These are phyloP conservation scores for Lobophora halterata DNA, from an alignment of 2,888 invertebrate genomes.

Conservation along the genomic window DNA sequence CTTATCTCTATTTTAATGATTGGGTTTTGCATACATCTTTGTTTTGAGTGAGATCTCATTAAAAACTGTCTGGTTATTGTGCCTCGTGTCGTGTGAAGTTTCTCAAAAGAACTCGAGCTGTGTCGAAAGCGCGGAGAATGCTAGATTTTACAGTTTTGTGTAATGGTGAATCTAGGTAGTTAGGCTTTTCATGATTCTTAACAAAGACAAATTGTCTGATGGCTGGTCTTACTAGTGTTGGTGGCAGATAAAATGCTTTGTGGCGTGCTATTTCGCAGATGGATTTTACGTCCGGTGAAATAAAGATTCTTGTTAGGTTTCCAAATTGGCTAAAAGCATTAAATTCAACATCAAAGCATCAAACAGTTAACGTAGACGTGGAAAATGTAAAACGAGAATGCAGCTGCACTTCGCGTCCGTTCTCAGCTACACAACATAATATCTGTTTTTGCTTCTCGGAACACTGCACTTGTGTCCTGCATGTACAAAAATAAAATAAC, in stretches of 20 bases:
- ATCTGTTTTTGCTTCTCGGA: slow-evolving; percentile 64
- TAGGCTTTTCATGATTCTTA: no score
- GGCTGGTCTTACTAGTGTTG: no score
- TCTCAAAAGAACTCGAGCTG: slow-evolving; percentile 17
- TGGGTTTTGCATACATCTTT: slow-evolving; percentile 22
- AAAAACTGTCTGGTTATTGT: slow-evolving; percentile 19
- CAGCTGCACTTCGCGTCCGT: slow-evolving; percentile 49
- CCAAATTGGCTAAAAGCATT: slow-evolving; percentile 10
- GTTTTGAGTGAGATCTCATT: slow-evolving; percentile 12
- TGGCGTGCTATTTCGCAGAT: no score
- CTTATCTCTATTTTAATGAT: no score
- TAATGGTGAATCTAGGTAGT: no score
- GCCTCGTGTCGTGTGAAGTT: slow-evolving; percentile 21
- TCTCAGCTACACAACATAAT: slow-evolving; percentile 34
- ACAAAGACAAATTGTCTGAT: no score
- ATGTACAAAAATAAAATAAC: slow-evolving; percentile 69
- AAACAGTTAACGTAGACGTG: slow-evolving; percentile 5
- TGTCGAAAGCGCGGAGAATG: no score
- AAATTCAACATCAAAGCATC: slow-evolving; percentile 21
- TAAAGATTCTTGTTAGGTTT: slow-evolving; percentile 19
- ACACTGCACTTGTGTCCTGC: slow-evolving; percentile 65
- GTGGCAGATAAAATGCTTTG: no score
- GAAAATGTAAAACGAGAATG: slow-evolving; percentile 20
- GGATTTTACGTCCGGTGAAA: slow-evolving; percentile 12
- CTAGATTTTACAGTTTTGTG: no score